Evolutionary conservation across 1,140 invertebrate species (phyloP).

Genomic region (Gryon sp.): DNA sequence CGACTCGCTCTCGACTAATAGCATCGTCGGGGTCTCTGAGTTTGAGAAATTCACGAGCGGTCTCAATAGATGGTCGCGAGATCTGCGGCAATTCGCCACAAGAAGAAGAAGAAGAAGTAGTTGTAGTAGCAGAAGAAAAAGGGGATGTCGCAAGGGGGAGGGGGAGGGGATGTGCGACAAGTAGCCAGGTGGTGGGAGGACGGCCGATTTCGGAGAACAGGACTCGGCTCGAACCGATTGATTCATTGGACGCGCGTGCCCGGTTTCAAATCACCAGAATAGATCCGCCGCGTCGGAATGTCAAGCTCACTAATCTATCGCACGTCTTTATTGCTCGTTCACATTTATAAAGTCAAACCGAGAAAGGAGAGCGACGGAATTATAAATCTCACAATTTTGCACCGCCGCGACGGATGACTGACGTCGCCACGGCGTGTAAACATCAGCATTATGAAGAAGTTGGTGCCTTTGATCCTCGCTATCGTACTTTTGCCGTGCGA

Average conservation of each 20-base stretch:
- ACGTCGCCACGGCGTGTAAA: constrained; percentile 51
- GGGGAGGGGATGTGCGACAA: neutral
- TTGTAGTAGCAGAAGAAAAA: no score
- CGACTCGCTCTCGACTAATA: constrained; percentile 50
- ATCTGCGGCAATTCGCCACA: constrained; percentile 48
- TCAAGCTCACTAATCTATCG: constrained; percentile 71
- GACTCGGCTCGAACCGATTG: constrained; percentile 64
- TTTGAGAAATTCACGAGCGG: constrained; percentile 54
- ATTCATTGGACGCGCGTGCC: constrained; percentile 76
- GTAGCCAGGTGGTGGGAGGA: constrained; percentile 23
- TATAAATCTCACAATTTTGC: constrained; percentile 55
- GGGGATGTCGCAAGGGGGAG: no score
- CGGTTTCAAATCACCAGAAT: constrained; percentile 76
- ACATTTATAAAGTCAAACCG: constrained; percentile 70
- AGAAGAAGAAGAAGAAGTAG: no score
- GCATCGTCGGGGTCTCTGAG: constrained; percentile 38
- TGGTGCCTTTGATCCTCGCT: constrained; percentile 53
- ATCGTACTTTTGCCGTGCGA: constrained; percentile 21
- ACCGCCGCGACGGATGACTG: constrained; percentile 31
- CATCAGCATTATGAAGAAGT: constrained; percentile 52
- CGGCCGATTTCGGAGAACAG: constrained; percentile 22
- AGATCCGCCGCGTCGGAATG: constrained; percentile 70
- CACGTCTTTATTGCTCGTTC: constrained; percentile 73
- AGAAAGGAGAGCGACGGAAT: constrained; percentile 46
- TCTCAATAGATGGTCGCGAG: constrained; percentile 43